Percentiles rank a stretch among this genome's conserved stretches.
Evolutionary conservation across 2,113 vertebrate species (phyloP).

Genomic region (Antechinus flavipes): DNA sequence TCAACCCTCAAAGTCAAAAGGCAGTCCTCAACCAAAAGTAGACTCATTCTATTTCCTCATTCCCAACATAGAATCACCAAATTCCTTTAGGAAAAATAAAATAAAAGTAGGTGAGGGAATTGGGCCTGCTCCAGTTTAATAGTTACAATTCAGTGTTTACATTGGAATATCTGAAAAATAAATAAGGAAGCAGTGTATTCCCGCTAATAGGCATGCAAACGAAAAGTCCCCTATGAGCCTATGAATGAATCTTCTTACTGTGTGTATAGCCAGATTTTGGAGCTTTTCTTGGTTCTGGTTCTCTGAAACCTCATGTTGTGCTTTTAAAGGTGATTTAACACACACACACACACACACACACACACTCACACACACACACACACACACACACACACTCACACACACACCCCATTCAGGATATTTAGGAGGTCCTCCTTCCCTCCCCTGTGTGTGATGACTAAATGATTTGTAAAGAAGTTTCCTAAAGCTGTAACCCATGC

Average conservation of each 20-base stretch:
- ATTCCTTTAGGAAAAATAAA: background rate
- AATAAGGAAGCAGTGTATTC: conserved; percentile 38
- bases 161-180: conserved; percentile 36
- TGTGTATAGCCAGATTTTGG: conserved; percentile 49
- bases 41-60: conserved; percentile 41
- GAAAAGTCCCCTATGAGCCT: background rate
- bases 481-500: conserved; percentile 77
- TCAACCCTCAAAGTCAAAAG: conserved; percentile 1
- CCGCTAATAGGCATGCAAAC: conserved; percentile 60
- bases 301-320: conserved; percentile 42
- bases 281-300: conserved; percentile 37
- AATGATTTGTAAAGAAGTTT: conserved; percentile 73
- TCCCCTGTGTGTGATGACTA: conserved; percentile 49
- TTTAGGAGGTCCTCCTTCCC: background rate
- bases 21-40: conserved; percentile 56
- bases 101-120: background rate
- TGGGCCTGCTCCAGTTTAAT: conserved; percentile 28
- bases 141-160: conserved; percentile 43
- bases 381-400: background rate
- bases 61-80: conserved; percentile 27
- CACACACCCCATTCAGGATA: conserved; percentile 25
- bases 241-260: conserved; percentile 35
- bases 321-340: conserved; percentile 65
- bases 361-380: conserved; percentile 41
- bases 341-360: background rate